Base-by-base conservation (phyloP, 1,140 invertebrate genomes). In the Caenorhabditis elegans region DNA sequence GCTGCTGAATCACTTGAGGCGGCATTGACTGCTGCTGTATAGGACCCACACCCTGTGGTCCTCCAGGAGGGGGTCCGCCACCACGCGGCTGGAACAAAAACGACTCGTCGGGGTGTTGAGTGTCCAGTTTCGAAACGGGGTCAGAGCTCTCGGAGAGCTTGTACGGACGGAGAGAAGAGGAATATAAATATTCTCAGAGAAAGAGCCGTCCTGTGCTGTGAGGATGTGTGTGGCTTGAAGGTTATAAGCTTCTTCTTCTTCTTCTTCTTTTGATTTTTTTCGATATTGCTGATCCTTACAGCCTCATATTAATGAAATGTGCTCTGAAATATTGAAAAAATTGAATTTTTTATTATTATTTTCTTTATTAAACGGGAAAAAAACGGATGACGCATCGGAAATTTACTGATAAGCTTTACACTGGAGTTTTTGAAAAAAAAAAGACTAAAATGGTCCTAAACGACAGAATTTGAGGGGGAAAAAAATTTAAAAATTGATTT, bases 81-180 rank as follows among this genome's bases (percentile, higher is more conserved):
- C 31, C 60, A 13, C 60, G 34, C n/a, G 17, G 60, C 60, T 70
- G 60, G 19, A 70, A 70, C 60, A 70, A 39, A n/a, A 70, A 70
- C 17, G 31, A 34, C 10, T 70, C 60, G 36, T 70, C 60, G 60
- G n/a, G n/a, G n/a, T 70, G 31, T 70, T n/a, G 60, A n/a, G 60
- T 39, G 5, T 70, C 60, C 60, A 70, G 34, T 36, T 4, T 70
- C 39, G 34, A 53, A 19, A 70, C n/a, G n/a, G n/a, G n/a, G n/a
- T n/a, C n/a, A n/a, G n/a, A n/a, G n/a, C n/a, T 43, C 39, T 43
- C 15, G 39, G 15, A 5, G 39, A 15, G 5, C 39, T 5, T 43
- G 15, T 43, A 15, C 15, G 6, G 39, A 43, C 39, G 39, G 15
- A 5, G 15, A 43, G 39, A 43, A 15, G n/a, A n/a, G n/a, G n/a